A percentile compares a stretch with the other conserved stretches of the same genome.
Evolutionary conservation across 1,140 invertebrate species (phyloP).

Genomic region (Aricia agestis): DNA sequence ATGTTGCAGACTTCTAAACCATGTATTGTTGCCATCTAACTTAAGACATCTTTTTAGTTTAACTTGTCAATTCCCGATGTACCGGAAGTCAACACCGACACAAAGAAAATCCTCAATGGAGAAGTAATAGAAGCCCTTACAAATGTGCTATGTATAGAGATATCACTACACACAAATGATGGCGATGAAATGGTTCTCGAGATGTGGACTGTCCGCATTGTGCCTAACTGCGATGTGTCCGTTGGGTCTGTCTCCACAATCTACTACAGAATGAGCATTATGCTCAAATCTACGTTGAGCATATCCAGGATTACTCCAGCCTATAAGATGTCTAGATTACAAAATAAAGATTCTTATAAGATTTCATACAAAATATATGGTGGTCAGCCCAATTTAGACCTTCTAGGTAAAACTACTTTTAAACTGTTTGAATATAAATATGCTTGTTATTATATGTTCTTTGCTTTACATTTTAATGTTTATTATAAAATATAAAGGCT

Average conservation of each 20-base stretch:
- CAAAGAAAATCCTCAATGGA: slow-evolving; percentile 56
- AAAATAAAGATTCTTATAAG: slow-evolving; percentile 59
- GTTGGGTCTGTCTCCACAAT: slow-evolving; percentile 51
- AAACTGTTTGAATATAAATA: too few species aligned
- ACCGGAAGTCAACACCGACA: slow-evolving; percentile 53
- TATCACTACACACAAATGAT: slow-evolving; percentile 54
- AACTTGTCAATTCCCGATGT: slow-evolving; percentile 65
- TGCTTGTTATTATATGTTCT: too few species aligned
- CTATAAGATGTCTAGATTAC: slow-evolving; percentile 59
- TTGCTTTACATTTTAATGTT: too few species aligned
- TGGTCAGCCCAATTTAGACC: slow-evolving; percentile 51
- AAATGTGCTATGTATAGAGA: slow-evolving; percentile 62
- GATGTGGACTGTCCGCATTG: slow-evolving; percentile 56
- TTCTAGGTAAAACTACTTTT: slow-evolving; percentile 42
- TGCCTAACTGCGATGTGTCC: slow-evolving; percentile 42
- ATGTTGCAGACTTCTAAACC: too few species aligned
- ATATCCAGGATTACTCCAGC: slow-evolving; percentile 65
- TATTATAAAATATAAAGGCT: too few species aligned
- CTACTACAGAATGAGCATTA: slow-evolving; percentile 64
- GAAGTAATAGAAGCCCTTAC: slow-evolving; percentile 55
- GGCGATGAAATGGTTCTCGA: slow-evolving; percentile 66
- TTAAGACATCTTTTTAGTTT: slow-evolving; percentile 43
- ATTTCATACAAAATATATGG: slow-evolving; percentile 65
- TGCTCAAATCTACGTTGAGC: slow-evolving; percentile 63
- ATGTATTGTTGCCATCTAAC: too few species aligned